Conservation (phyloP, 2,888 invertebrate genomes). For the Lasioglossum vierecki region DNA sequence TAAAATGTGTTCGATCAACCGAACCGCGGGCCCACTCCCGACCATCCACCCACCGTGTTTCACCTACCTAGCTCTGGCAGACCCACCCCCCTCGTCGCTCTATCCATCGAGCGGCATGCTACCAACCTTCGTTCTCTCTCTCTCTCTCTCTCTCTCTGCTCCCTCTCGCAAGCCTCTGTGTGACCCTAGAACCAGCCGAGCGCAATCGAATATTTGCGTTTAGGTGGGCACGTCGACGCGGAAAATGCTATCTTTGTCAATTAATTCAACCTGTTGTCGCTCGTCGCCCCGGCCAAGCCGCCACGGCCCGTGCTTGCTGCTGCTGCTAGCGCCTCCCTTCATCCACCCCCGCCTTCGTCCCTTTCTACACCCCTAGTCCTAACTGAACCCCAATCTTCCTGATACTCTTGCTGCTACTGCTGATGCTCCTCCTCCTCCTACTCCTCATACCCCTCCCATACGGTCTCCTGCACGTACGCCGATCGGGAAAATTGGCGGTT, state of each 20-base stretch:
- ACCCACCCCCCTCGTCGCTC: slow-evolving; percentile 32
- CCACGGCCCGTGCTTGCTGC: slow-evolving; percentile 1
- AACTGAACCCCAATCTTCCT: neutral
- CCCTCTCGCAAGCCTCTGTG: slow-evolving; percentile 46
- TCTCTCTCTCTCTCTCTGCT: neutral
- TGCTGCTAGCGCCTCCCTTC: neutral
- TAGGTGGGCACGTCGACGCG: slow-evolving; percentile 79
- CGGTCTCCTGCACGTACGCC: slow-evolving; percentile 34
- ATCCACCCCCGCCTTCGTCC: neutral
- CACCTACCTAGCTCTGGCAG: slow-evolving; percentile 48
- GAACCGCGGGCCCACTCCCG: slow-evolving; percentile 75
- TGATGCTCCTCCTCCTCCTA: neutral
- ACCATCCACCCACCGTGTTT: slow-evolving; percentile 55
- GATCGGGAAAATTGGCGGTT: slow-evolving; percentile 78
- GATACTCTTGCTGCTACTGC: neutral
- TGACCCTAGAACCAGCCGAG: slow-evolving; percentile 67
- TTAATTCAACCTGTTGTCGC: slow-evolving; percentile 83
- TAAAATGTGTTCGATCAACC: slow-evolving; percentile 84
- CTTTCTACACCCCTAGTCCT: neutral
- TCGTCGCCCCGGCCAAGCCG: slow-evolving; percentile 47
- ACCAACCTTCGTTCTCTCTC: slow-evolving; percentile 24
- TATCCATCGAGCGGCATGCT: slow-evolving; percentile 43
- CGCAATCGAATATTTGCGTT: slow-evolving; percentile 82
- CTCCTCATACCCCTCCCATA: slow-evolving; percentile 6
- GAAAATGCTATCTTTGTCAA: slow-evolving; percentile 83